Percentiles rank a stretch among this genome's conserved stretches.
These are phyloP conservation scores for Semicossyphus pulcher DNA, from an alignment of 2,113 vertebrate genomes.

Conservation along the genomic window DNA sequence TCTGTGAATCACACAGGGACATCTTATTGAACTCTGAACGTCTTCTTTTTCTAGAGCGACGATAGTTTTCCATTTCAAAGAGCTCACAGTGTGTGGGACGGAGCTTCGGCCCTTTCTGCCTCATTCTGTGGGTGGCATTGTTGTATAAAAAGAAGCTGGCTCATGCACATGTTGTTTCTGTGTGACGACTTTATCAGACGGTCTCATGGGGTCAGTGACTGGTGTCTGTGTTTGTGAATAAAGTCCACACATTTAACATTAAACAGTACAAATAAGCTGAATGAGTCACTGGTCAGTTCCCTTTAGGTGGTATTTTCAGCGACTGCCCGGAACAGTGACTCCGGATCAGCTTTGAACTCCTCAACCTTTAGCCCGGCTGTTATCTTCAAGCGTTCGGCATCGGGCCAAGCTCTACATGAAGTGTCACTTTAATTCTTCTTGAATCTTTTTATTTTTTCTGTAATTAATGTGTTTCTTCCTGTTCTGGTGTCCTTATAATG, in stretches of 20 bases:
- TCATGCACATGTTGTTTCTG: constrained; percentile 53
- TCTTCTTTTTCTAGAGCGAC: constrained; percentile 6
- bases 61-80: constrained; percentile 28
- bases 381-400: constrained; percentile 32
- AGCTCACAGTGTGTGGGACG: constrained; percentile 21
- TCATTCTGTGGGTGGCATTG: constrained; percentile 49
- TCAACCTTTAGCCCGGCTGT: constrained; percentile 37
- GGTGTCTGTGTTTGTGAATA: constrained; percentile 48
- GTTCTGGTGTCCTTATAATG: constrained; percentile 21
- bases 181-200: constrained; percentile 53
- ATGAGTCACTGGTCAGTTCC: constrained; percentile 41
- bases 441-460: constrained; percentile 2
- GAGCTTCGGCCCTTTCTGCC: not conserved
- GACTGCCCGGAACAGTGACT: constrained; percentile 17
- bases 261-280: constrained; percentile 44
- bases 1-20: not conserved
- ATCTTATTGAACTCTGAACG: constrained; percentile 25
- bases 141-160: constrained; percentile 12
- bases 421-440: not conserved
- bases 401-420: constrained; percentile 41
- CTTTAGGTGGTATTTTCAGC: constrained; percentile 44
- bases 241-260: constrained; percentile 15
- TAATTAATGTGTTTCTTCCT: constrained; percentile 48
- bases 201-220: constrained; percentile 58
- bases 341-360: constrained; percentile 21